These are phyloP conservation scores for Erebia epiphron DNA, from an alignment of 2,888 invertebrate genomes.

Conservation along the genomic window DNA sequence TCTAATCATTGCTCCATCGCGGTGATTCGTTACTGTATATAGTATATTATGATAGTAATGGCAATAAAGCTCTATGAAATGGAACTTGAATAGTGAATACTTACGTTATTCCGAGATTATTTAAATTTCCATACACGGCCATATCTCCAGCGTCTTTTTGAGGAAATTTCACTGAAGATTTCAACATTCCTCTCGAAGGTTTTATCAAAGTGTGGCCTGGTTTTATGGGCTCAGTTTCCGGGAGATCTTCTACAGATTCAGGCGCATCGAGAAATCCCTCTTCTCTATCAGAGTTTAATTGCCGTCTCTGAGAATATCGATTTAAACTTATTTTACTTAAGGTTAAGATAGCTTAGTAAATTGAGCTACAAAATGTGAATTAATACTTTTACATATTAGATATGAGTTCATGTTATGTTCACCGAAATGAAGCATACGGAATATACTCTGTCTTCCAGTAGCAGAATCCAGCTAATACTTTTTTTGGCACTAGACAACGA, in stretches of 20 bases:
- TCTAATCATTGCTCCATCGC: no score
- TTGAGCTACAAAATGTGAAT: no score
- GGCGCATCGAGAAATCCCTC: slow-evolving; percentile 41
- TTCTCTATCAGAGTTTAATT: background rate
- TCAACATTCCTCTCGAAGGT: slow-evolving; percentile 50
- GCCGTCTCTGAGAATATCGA: slow-evolving; percentile 18
- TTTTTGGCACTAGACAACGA: no score
- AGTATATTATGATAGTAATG: no score
- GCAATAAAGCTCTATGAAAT: no score
- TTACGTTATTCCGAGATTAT: slow-evolving; percentile 59
- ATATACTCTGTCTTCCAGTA: no score
- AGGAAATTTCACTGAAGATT: slow-evolving; percentile 56
- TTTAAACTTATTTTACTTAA: background rate
- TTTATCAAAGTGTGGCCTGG: slow-evolving; percentile 59
- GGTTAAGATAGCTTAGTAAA: no score
- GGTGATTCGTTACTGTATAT: no score
- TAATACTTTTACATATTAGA: no score
- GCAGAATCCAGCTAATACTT: no score
- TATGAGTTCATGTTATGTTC: no score
- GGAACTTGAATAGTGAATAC: slow-evolving; percentile 1
- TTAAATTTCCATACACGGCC: slow-evolving; percentile 53
- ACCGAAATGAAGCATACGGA: no score
- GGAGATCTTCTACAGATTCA: slow-evolving; percentile 47
- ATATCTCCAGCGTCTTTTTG: slow-evolving; percentile 40
- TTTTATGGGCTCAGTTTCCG: slow-evolving; percentile 45